A percentile compares a stretch with the other conserved stretches of the same genome.
phyloP scores from a whole-genome alignment of 2,797 vertebrate species.

The Champsocephalus gunnari region DNA sequence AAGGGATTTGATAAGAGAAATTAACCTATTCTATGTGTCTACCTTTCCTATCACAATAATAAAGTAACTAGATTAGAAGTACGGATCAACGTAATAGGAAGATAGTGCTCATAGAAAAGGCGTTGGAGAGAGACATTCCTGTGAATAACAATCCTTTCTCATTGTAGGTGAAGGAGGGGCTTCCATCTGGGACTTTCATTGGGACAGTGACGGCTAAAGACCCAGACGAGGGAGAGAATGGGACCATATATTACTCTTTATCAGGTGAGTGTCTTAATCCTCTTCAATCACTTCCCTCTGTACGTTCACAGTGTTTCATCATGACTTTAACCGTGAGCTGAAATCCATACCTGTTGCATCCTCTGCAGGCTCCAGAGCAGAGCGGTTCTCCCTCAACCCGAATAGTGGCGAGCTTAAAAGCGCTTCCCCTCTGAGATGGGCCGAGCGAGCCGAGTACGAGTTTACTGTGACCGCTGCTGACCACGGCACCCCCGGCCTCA shows the following conservation, averaged over 20 bases:
- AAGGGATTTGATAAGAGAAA: background rate
- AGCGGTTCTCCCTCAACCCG: slow-evolving; percentile 90
- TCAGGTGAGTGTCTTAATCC: slow-evolving; percentile 81
- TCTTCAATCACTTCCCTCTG: background rate
- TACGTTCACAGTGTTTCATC: background rate
- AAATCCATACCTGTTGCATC: background rate
- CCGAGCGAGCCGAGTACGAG: slow-evolving; percentile 89
- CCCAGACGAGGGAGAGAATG: slow-evolving; percentile 95
- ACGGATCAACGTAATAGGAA: background rate
- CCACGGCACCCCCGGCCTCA: slow-evolving; percentile 85
- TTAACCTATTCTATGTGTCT: background rate
- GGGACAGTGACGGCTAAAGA: slow-evolving; percentile 93
- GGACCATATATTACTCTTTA: slow-evolving; percentile 91
- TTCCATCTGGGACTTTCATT: slow-evolving; percentile 88
- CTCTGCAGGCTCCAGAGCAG: slow-evolving; percentile 87
- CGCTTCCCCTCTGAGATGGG: slow-evolving; percentile 83
- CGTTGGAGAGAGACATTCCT: background rate
- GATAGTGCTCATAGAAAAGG: background rate
- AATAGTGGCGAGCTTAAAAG: slow-evolving; percentile 90
- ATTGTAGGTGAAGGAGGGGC: slow-evolving; percentile 90
- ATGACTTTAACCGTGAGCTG: background rate
- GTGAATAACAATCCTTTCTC: slow-evolving; percentile 25
- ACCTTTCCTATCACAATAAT: background rate
- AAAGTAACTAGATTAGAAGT: background rate
- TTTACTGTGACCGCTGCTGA: slow-evolving; percentile 90